Evolutionary conservation across 2,113 vertebrate genomes (phyloP), one percentile per base, ranked within the genome.

Genomic region (Chloroceryle aenea): DNA sequence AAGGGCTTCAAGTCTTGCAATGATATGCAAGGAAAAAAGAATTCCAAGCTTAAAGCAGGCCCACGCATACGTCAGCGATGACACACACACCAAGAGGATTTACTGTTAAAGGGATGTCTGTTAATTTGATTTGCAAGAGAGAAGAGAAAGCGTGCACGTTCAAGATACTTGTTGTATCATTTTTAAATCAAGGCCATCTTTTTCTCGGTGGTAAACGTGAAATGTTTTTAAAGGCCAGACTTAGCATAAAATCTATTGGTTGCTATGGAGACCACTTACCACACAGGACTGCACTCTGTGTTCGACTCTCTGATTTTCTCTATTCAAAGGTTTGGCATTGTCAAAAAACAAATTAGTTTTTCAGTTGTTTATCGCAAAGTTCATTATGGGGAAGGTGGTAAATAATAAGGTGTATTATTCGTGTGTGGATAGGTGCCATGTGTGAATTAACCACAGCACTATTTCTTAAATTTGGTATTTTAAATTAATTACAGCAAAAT

Each of bases 211-310:
- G 97, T 97, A 98, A 98, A 98, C 98, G 98, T 98, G 98, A 98
- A 98, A 98, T 98, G 98, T 98, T 98, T 98, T 98, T 98, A 98
- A 98, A 98, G 98, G 98, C 98, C 98, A 98, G 98, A 98, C 98
- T 98, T 98, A 98, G 98, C 98, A 98, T 98, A 98, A 98, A 98
- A 98, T 98, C 98, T 98, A 98, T 98, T 97, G 98, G 98, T 98
- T 98, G 97, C 98, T 96, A 98, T 98, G 98, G 98, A 98, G 97
- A 98, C 98, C 97, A 98, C 98, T 98, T 98, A 98, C 98, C 98
- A 98, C 98, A 98, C 98, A 98, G 98, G 98, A 98, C 98, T 97
- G 97, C 92, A 95, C 97, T 98, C 97, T 95, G 97, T 97, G 97
- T 98, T 98, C 95, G 50, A 98, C 97, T 98, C 98, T 97, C 97